phyloP scores from a whole-genome alignment of 2,888 invertebrate genomes.

The Latrodectus elegans region DNA sequence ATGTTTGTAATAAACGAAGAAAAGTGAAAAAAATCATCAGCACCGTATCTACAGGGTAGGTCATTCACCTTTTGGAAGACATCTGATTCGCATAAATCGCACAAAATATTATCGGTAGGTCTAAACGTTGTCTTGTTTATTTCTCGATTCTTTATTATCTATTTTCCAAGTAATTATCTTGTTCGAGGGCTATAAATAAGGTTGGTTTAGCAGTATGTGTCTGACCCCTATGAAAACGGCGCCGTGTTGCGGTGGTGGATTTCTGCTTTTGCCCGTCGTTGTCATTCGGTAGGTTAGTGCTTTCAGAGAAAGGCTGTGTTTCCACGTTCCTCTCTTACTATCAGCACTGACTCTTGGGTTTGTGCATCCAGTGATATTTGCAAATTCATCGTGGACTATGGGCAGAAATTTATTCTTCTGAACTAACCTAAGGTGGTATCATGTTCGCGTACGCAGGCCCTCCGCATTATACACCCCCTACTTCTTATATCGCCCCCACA shows the following conservation, averaged over 20 bases:
- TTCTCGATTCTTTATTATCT: neutral
- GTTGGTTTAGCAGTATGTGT: slow-evolving; percentile 12
- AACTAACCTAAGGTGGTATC: slow-evolving; percentile 1
- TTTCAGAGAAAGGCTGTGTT: slow-evolving; percentile 34
- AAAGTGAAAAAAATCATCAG: neutral
- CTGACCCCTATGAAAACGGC: slow-evolving; percentile 22
- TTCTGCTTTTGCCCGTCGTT: slow-evolving; percentile 23
- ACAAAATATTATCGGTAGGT: neutral
- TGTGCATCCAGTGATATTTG: slow-evolving; percentile 9
- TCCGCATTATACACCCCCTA: slow-evolving; percentile 68
- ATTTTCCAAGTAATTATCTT: neutral
- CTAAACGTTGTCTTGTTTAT: neutral
- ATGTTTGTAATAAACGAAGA: neutral
- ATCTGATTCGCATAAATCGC: neutral
- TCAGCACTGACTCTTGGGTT: slow-evolving; percentile 18
- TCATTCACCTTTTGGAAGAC: neutral
- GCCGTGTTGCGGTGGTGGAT: slow-evolving; percentile 47
- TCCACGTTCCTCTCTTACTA: slow-evolving; percentile 24
- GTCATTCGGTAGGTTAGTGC: slow-evolving; percentile 42
- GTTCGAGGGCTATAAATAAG: neutral
- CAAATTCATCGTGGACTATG: slow-evolving; percentile 21
- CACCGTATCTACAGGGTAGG: neutral
- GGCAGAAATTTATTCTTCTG: neutral
- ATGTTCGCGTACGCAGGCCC: slow-evolving; percentile 70
- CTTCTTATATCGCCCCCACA: slow-evolving; percentile 66